These are phyloP conservation scores for Spermophilus dauricus DNA, from an alignment of 2,113 vertebrate genomes.

Conservation along the genomic window DNA sequence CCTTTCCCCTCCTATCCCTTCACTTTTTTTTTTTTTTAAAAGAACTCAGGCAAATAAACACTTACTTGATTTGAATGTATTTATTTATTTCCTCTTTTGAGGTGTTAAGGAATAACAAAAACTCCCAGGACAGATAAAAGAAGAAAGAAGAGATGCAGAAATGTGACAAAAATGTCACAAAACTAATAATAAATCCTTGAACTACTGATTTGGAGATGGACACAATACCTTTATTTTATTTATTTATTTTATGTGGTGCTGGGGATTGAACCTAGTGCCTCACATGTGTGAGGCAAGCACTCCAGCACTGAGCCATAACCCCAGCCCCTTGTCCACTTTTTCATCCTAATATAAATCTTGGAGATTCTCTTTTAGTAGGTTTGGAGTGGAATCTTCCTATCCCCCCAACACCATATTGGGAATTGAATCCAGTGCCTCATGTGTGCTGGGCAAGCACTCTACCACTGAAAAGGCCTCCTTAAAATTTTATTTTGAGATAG, in stretches of 20 bases:
- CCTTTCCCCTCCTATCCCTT: not conserved
- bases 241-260: too few species aligned
- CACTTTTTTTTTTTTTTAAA: not conserved
- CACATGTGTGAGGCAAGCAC: too few species aligned
- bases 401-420: not conserved
- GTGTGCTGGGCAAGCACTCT: not conserved
- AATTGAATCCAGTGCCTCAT: not conserved
- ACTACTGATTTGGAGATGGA: not conserved
- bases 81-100: not conserved
- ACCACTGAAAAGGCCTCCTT: not conserved
- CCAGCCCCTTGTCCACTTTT: not conserved
- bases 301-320: too few species aligned
- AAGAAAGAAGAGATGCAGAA: not conserved
- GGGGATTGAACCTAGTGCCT: too few species aligned
- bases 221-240: too few species aligned
- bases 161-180: not conserved
- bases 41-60: constrained; percentile 9
- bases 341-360: not conserved
- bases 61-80: not conserved
- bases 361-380: not conserved
- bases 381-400: not conserved
- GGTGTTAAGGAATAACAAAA: not conserved
- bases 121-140: not conserved
- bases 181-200: not conserved
- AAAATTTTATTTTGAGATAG: not conserved